Evolutionary conservation across 2,113 vertebrate species (phyloP), one percentile per base, ranked within the genome.

Genomic region (Gymnogyps californianus): DNA sequence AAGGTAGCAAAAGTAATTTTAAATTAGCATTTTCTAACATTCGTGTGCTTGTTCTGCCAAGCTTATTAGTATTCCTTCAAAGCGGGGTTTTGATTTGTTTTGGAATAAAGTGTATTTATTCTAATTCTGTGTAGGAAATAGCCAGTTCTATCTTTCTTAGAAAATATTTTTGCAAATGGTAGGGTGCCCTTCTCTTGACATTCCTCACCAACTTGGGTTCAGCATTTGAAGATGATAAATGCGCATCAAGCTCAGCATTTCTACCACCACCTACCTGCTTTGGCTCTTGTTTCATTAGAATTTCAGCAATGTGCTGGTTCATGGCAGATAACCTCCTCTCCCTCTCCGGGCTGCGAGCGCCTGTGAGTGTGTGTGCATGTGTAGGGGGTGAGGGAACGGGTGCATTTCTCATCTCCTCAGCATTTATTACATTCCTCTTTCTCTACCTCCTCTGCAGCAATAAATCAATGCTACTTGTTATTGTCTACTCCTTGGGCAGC

Each of bases 151-250:
- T 83, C 57, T 94, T 97, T 75, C 70, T 64, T 94, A 91, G 80
- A 83, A 92, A 89, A 62, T 93, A 90, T 91, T 97, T 98, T 83
- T 74, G 61, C 76, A 93, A 92, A 95, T 94, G 90, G 96, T 85
- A 95, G 92, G 90, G 78, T 96, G 70, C 29, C 80, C 94, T 97
- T 95, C 80, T 94, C 86, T 77, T 92, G 70, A 55, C 89, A 40
- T 96, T 97, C 59, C 79, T 95, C 82, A 49, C 77, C 86, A 94
- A 46, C 93, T 96, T 82, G 67, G 21, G 79, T 86, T 96, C 95
- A 96, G 94, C 81, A 19, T 97, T 92, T 96, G 93, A 97, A 93
- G 76, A 75, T 91, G 93, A 97, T 89, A 96, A 97, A 97, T 95
- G 90, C 29, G 46, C 83, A 92, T 94, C 94, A 62, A 32, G 89